A percentile compares a stretch with the other conserved stretches of the same genome.
These are phyloP conservation scores for Apocrypta bakeri DNA, from an alignment of 1,140 invertebrate species.

Conservation along the genomic window DNA sequence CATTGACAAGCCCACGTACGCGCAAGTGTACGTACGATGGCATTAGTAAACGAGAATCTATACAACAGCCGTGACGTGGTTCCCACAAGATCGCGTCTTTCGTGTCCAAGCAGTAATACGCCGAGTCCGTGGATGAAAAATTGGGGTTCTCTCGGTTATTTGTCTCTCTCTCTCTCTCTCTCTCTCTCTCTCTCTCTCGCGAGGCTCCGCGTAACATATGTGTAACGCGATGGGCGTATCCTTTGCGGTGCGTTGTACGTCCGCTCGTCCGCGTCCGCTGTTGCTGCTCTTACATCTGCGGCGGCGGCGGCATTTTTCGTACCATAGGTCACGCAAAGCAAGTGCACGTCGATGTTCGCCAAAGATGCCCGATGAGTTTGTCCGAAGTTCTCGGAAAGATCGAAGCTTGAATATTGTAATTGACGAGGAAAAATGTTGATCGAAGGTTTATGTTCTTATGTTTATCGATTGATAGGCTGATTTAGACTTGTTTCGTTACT, in stretches of 20 bases:
- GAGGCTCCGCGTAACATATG: conserved; percentile 58
- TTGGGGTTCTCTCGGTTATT: conserved; percentile 36
- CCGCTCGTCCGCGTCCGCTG: conserved; percentile 28
- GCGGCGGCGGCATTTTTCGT: not conserved
- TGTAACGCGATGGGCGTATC: conserved; percentile 64
- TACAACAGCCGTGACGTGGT: conserved; percentile 17
- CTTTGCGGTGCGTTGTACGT: conserved; percentile 58
- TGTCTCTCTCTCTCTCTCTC: too few relatives aligned
- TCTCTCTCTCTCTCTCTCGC: too few relatives aligned
- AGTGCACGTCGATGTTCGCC: not conserved
- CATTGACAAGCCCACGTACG: not conserved
- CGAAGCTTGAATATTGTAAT: not conserved
- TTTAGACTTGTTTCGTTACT: too few relatives aligned
- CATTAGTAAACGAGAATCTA: not conserved
- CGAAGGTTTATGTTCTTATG: too few relatives aligned
- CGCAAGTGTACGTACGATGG: not conserved
- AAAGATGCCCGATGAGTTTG: not conserved
- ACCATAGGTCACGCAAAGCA: not conserved
- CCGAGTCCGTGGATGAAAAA: conserved; percentile 52
- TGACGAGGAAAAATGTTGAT: too few relatives aligned
- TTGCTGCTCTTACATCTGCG: not conserved
- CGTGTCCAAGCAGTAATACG: conserved; percentile 45
- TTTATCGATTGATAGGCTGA: too few relatives aligned
- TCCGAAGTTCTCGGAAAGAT: not conserved
- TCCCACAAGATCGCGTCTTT: conserved; percentile 59